Base-by-base conservation (phyloP, 2,113 vertebrate species). In the Mellivora capensis region DNA sequence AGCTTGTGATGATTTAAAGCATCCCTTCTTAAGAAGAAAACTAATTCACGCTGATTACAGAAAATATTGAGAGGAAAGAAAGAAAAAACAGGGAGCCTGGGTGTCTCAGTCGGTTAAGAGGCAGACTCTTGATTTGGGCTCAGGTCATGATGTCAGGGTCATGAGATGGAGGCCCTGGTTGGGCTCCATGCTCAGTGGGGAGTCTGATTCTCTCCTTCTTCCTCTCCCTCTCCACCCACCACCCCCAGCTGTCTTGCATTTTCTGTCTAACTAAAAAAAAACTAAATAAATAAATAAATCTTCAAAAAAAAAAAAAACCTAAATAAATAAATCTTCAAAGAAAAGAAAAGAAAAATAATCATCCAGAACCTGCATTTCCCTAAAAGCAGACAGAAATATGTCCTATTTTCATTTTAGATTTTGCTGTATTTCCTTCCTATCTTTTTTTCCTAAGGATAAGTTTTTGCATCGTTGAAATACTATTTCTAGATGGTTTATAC, bases 321-420 rank as follows among this genome's bases (percentile, higher is more conserved):
- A 69, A 69, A 69, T 69, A 37, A 69, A 37, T 69, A 37, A 21
- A 21, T 69, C 67, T 69, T 69, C 3, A 20, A 31, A 47, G 15
- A 37, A 20, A 25, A 37, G 15, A 20, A 61, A 52, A 52, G 37
- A 57, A 42, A 14, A 37, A 74, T 7, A 85, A 39, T 42, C 7
- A 84, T 59, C n/a, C 44, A 93, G 42, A 88, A 90, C 87, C 44
- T 90, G 4, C 3, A 47, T n/a, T 47, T 18, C 25, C n/a, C 9
- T 7, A 4, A 72, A 77, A 97, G 20, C 14, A 94, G 71, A 52
- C 2, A 84, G 52, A 95, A 85, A 80, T 52, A 84, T 61, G 4
- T 76, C 15, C 9, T 76, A 64, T 54, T 96, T 95, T 96, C 25
- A 91, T 90, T 96, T 84, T 80, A n/a, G 9, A 87, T 88, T 93